These are phyloP conservation scores for Cyclopterus lumpus DNA, from an alignment of 2,797 vertebrate species.

Conservation along the genomic window DNA sequence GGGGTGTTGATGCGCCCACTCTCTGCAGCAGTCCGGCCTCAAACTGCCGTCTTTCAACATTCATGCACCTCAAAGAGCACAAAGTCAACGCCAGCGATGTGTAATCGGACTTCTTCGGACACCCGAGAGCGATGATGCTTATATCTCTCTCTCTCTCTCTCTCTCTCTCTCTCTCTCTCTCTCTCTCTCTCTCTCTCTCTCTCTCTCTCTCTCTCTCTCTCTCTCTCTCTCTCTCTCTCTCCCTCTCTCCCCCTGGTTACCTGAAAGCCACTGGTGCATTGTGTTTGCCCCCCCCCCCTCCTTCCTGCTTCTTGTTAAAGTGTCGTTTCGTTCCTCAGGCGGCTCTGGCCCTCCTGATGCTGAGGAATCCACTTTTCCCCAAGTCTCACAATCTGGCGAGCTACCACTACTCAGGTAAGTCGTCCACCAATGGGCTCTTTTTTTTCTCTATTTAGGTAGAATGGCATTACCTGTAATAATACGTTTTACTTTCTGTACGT, in stretches of 20 bases:
- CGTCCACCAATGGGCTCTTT: fast-evolving
- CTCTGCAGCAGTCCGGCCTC: constrained; percentile 54
- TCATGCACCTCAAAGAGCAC: constrained; percentile 33
- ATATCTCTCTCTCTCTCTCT: no score
- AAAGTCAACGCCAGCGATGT: neutral
- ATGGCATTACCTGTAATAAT: neutral
- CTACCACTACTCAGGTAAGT: constrained; percentile 96
- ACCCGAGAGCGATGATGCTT: constrained; percentile 9
- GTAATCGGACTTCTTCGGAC: neutral
- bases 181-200: no score
- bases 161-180: constrained; percentile 1
- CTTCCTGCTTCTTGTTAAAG: neutral
- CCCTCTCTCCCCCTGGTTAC: constrained; percentile 27
- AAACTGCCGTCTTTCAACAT: constrained; percentile 42
- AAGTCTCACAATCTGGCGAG: constrained; percentile 86
- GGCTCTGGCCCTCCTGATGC: constrained; percentile 89
- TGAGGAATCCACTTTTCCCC: constrained; percentile 86
- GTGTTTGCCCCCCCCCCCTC: no score
- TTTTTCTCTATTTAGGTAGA: neutral
- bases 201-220: constrained; percentile 5
- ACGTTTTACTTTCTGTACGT: neutral
- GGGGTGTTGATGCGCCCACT: constrained; percentile 59
- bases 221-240: no score
- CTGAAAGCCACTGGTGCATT: neutral
- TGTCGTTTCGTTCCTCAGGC: constrained; percentile 80